Percentiles rank a stretch among this genome's conserved stretches.
Conservation (phyloP, 2,113 vertebrate species). For the Ursus arctos region DNA sequence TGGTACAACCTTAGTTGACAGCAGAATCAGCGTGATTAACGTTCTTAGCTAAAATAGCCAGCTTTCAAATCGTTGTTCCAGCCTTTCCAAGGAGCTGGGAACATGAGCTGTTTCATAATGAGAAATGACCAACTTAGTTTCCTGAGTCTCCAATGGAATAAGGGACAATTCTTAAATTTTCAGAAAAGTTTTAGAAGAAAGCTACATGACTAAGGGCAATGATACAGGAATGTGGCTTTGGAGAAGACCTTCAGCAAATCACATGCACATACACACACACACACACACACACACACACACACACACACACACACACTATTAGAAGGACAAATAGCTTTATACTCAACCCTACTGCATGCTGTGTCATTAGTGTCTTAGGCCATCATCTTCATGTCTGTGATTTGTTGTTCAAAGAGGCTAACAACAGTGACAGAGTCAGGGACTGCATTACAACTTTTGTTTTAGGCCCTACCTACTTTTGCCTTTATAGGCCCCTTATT, state of each 20-base stretch:
- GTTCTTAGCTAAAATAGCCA: conserved; percentile 73
- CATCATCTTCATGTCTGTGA: not conserved
- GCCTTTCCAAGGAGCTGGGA: conserved; percentile 57
- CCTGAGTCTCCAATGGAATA: conserved; percentile 28
- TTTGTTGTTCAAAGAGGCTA: conserved; percentile 63
- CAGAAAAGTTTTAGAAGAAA: conserved; percentile 34
- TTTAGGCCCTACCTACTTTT: not conserved
- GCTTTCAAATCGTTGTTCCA: conserved; percentile 59
- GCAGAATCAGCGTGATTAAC: conserved; percentile 75
- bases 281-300: not conserved
- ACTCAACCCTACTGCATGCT: not conserved
- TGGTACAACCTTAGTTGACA: conserved; percentile 68
- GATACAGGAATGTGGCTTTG: not conserved
- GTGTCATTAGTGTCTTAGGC: conserved; percentile 44
- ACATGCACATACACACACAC: too few relatives aligned
- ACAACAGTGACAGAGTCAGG: conserved; percentile 68
- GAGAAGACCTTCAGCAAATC: not conserved
- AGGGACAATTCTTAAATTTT: conserved; percentile 46
- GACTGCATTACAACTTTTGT: not conserved
- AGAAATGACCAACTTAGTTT: conserved; percentile 65
- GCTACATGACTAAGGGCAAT: conserved; percentile 8
- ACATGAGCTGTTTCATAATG: conserved; percentile 69
- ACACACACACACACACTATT: not conserved
- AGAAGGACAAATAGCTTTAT: not conserved
- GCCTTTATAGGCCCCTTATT: not conserved